A percentile compares a stretch with the other conserved stretches of the same genome.
phyloP scores from a whole-genome alignment of 2,888 invertebrate genomes.

The Hirtodrosophila trivittata region DNA sequence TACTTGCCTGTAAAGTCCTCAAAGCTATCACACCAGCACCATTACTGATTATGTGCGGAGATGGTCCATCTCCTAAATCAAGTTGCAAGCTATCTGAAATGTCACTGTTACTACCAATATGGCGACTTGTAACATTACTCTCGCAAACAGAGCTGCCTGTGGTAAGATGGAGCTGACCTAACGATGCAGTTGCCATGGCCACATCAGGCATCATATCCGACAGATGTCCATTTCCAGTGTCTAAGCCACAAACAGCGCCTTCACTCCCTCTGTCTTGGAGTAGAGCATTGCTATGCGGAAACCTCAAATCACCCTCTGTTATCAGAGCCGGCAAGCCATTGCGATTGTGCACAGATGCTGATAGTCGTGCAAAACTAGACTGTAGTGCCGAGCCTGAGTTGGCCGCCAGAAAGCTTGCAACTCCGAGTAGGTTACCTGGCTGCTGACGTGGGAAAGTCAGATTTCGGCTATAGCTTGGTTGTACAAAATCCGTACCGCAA shows the following conservation, averaged over 20 bases:
- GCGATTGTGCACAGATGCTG: slow-evolving; percentile 82
- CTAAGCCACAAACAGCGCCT: slow-evolving; percentile 85
- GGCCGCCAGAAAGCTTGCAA: slow-evolving; percentile 55
- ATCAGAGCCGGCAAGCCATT: slow-evolving; percentile 88
- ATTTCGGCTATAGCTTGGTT: slow-evolving; percentile 86
- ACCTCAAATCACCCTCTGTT: slow-evolving; percentile 86
- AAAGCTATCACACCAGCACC: slow-evolving; percentile 76
- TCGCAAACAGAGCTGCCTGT: slow-evolving; percentile 43
- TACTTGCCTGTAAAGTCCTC: slow-evolving; percentile 82
- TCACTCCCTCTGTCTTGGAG: slow-evolving; percentile 86
- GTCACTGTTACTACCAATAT: slow-evolving; percentile 71
- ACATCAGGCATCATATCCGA: slow-evolving; percentile 96
- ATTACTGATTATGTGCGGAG: slow-evolving; percentile 85
- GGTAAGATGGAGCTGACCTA: slow-evolving; percentile 87
- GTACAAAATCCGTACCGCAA: slow-evolving; percentile 76
- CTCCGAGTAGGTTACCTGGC: slow-evolving; percentile 68
- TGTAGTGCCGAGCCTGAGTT: slow-evolving; percentile 68
- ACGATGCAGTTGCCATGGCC: slow-evolving; percentile 93
- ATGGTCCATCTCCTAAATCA: slow-evolving; percentile 91
- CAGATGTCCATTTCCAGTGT: slow-evolving; percentile 88
- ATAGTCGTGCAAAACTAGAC: slow-evolving; percentile 78
- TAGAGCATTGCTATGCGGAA: slow-evolving; percentile 75
- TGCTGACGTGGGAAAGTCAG: slow-evolving; percentile 87
- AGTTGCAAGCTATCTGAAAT: slow-evolving; percentile 87
- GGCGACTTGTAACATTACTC: slow-evolving; percentile 25